Evolutionary conservation across 2,113 vertebrate genomes (phyloP), one percentile per base, ranked within the genome.

Genomic region (Nerophis lumbriciformis): DNA sequence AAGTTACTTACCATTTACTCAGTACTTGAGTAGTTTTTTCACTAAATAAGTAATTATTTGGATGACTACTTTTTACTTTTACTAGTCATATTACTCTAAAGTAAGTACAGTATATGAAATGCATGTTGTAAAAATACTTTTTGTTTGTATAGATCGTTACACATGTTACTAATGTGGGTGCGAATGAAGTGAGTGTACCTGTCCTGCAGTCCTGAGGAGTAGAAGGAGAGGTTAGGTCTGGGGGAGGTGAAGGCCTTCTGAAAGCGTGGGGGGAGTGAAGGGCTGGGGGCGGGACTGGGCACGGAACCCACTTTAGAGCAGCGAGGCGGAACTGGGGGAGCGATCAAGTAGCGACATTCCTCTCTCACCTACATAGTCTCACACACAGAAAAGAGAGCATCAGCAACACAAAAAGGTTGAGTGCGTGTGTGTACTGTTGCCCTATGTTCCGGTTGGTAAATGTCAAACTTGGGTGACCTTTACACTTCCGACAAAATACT

Each of bases 271-370:
- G 93, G 88, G 42, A 93, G 67, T 0, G 92, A 94, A 4, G 94
- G 93, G 78, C 94, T 96, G 72, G 91, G 83, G 35, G 63, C 75
- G 0, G 90, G 88, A 2, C 90, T 89, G 68, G 83, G 81, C 66
- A 85, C 72, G 50, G 81, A 85, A 42, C 85, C 85, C 66, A 83
- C 77, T 82, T 91, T 89, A 59, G 90, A 90, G 48, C 91, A 94
- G 58, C 95, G 90, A 13, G 96, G 96, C 0, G 96, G 96, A 56
- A 97, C 92, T 0, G 96, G 96, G 14, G 96, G 96, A 1, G 94
- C 94, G 0, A 97, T 94, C 75, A 97, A 91, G 78, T 96, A 92
- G 58, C 96, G 94, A 48, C 96, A 98, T 79, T 98, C 96, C 82
- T 98, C 94, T 87, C 93, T 94, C 79, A 98, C 97, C 97, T 97